A percentile compares a stretch with the other conserved stretches of the same genome.
Conservation (phyloP, 2,888 invertebrate species). For the Drosophila mimetica region DNA sequence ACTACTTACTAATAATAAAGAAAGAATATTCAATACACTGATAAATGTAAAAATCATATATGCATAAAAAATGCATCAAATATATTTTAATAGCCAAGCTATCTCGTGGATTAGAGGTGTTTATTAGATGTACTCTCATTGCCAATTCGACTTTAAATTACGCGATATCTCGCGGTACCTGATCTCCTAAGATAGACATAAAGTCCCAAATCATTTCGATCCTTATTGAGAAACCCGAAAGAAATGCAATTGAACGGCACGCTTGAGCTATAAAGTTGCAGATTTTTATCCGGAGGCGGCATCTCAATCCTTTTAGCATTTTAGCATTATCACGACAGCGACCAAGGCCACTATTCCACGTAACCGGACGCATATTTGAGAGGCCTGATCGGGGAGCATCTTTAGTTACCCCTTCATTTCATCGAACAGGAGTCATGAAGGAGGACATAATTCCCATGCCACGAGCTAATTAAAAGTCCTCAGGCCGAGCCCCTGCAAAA, state of each 20-base stretch:
- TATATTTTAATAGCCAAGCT: not conserved
- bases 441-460: conserved; percentile 32
- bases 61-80: not conserved
- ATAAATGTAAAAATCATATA: no score
- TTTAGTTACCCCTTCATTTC: conserved; percentile 2
- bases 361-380: conserved; percentile 16
- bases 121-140: not conserved
- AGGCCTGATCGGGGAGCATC: conserved; percentile 14
- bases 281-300: conserved; percentile 37
- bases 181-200: conserved; percentile 25
- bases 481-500: conserved; percentile 17
- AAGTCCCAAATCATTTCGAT: conserved; percentile 32
- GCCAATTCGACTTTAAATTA: not conserved
- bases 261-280: conserved; percentile 40
- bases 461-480: conserved; percentile 34
- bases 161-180: not conserved
- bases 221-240: conserved; percentile 38
- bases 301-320: conserved; percentile 34
- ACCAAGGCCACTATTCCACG: conserved; percentile 37
- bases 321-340: conserved; percentile 27
- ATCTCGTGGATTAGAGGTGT: not conserved
- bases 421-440: conserved; percentile 24
- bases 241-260: conserved; percentile 33
- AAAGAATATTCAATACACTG: no score
- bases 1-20: no score